These are phyloP conservation scores for Mastomys coucha DNA, from an alignment of 2,113 vertebrate genomes.

Conservation along the genomic window DNA sequence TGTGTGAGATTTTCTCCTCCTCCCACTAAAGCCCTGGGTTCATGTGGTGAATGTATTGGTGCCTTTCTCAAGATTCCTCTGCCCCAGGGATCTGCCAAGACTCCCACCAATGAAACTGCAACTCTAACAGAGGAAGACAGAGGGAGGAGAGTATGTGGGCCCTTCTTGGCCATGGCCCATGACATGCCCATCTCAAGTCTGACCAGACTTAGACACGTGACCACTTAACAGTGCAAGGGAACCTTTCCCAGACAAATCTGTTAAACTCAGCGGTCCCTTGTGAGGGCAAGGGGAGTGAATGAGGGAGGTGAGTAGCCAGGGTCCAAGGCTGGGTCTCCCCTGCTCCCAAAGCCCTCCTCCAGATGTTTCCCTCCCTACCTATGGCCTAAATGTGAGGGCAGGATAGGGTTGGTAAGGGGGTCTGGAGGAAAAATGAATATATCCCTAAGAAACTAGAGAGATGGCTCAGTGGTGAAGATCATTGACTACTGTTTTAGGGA, in stretches of 20 bases:
- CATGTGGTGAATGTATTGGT: fast-evolving
- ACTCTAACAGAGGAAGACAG: fast-evolving
- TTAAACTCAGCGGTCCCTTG: neutral
- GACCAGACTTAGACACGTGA: neutral
- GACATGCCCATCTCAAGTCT: neutral
- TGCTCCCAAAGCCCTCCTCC: neutral
- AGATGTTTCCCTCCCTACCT: neutral
- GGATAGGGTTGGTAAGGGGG: neutral
- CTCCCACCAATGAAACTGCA: neutral
- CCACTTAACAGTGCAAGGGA: neutral
- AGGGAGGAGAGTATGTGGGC: fast-evolving
- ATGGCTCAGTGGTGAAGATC: neutral
- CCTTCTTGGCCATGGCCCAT: neutral
- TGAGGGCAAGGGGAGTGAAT: neutral
- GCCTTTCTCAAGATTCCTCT: neutral
- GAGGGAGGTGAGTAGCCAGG: no score
- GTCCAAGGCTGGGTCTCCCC: neutral
- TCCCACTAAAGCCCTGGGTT: neutral
- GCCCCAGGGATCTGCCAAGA: neutral
- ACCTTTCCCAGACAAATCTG: fast-evolving
- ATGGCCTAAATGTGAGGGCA: neutral
- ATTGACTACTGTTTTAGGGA: neutral
- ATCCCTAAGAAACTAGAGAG: neutral
- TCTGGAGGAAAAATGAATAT: no score
- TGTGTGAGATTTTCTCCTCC: neutral